A percentile compares a stretch with the other conserved stretches of the same genome.
These are phyloP conservation scores for Drosophila suzukii DNA, from an alignment of 1,140 invertebrate genomes.

Conservation along the genomic window DNA sequence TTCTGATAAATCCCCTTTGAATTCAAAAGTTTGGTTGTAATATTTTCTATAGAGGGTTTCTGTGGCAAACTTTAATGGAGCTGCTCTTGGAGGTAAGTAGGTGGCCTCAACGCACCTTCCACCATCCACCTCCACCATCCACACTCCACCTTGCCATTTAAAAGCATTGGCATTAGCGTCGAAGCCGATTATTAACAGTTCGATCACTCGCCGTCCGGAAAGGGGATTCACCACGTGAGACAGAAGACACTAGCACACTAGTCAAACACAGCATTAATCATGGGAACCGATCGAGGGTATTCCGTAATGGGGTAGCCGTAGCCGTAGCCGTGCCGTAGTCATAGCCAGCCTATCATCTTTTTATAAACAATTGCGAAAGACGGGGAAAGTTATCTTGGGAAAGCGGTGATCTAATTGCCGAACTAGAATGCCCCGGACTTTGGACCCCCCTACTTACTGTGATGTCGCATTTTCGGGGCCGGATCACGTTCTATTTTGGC, in stretches of 20 bases:
- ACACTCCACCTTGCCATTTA: background rate
- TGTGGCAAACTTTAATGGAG: too few species aligned
- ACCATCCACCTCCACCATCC: background rate
- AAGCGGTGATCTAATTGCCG: conserved; percentile 41
- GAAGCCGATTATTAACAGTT: conserved; percentile 36
- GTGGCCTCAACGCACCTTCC: background rate
- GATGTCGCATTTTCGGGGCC: conserved; percentile 47
- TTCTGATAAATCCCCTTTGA: too few species aligned
- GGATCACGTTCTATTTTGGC: conserved; percentile 20
- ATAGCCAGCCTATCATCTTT: conserved; percentile 35
- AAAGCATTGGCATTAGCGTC: conserved; percentile 1
- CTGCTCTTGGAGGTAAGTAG: background rate
- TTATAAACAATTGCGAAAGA: conserved; percentile 44
- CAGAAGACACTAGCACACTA: background rate
- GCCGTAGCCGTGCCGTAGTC: background rate
- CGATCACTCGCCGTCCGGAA: conserved; percentile 18
- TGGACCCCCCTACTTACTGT: conserved; percentile 55
- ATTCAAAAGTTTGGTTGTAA: too few species aligned
- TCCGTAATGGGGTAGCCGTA: conserved; percentile 9
- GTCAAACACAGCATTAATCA: conserved; percentile 30
- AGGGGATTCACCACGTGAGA: conserved; percentile 27
- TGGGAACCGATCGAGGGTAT: conserved; percentile 27
- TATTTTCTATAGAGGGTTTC: too few species aligned
- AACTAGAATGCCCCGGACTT: background rate
- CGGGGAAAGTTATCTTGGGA: conserved; percentile 3